Base-by-base conservation (phyloP, 2,888 invertebrate species). In the Lamellibrachia columna region DNA sequence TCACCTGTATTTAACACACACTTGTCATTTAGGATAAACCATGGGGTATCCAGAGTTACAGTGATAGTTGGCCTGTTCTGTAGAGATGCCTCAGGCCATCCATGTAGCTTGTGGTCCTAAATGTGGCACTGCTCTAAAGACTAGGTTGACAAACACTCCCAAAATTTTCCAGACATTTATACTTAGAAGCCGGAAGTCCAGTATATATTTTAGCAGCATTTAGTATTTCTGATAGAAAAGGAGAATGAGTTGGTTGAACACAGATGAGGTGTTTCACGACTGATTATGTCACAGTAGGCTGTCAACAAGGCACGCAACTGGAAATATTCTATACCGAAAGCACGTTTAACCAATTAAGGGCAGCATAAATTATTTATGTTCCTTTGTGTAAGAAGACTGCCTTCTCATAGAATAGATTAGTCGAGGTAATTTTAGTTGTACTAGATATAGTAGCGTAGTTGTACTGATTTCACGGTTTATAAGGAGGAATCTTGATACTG, bases 151-250 rank as follows among this genome's bases (percentile, higher is more conserved):
- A 75, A 75, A 75, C n/a, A 40, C 40, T 40, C 40, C 40, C 40
- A 40, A 40, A 1, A 40, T 40, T 40, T 40, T 40, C 40, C 22
- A 75, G 75, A 75, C n/a, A 22, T 6, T 2, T 75, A 75, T 75
- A 75, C 6, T 22, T 75, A 4, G 22, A 75, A 75, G 75, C 22
- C 11, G 58, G 22, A 75, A 75, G 75, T 22, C 2, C 75, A 75
- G 75, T 75, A 75, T 75, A 22, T 75, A 75, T 75, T 75, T 75
- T 11, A 75, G 75, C 75, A 75, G 75, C 75, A 75, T 75, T 75
- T 75, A 75, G 75, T 75, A 75, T 6, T 75, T 75, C 75, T 75
- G 75, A 75, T 22, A 22, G 15, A n/a, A 75, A 75, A 15, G 22
- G 2, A 6, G 22, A 75, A 75, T 15, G 22, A 75, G 75, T 75